phyloP scores from a whole-genome alignment of 1,140 invertebrate species.

The Branchinecta lynchi region DNA sequence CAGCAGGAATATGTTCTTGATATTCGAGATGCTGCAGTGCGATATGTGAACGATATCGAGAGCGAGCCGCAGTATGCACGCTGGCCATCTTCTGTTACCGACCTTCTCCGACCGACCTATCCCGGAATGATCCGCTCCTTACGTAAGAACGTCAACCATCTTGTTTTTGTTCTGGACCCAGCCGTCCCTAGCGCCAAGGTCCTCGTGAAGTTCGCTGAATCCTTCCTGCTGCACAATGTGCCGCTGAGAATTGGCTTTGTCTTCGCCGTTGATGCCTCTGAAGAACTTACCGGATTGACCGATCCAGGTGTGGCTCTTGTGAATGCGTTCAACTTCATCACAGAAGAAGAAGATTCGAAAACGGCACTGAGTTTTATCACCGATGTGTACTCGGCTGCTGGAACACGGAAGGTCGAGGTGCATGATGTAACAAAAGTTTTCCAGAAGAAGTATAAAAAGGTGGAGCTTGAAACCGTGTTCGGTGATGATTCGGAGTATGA shows the following conservation, averaged over 20 bases:
- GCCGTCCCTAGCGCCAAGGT: slow-evolving; percentile 47
- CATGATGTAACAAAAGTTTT: slow-evolving; percentile 54
- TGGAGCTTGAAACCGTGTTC: slow-evolving; percentile 61
- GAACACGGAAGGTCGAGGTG: slow-evolving; percentile 36
- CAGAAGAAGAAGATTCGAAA: slow-evolving; percentile 44
- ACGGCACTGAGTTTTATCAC: slow-evolving; percentile 61
- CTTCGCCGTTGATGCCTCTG: slow-evolving; percentile 49
- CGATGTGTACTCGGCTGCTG: slow-evolving; percentile 39
- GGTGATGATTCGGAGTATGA: slow-evolving; percentile 81
- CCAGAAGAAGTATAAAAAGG: slow-evolving; percentile 44
- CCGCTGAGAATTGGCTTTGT: slow-evolving; percentile 79
- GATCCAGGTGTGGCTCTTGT: slow-evolving; percentile 66
- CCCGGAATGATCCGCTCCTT: slow-evolving; percentile 90
- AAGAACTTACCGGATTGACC: slow-evolving; percentile 39
- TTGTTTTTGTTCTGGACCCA: slow-evolving; percentile 80
- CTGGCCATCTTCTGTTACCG: slow-evolving; percentile 75
- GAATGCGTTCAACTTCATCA: slow-evolving; percentile 83
- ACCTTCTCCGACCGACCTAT: slow-evolving; percentile 83
- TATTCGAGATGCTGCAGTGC: slow-evolving; percentile 74
- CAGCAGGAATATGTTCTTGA: slow-evolving; percentile 75
- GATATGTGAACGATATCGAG: slow-evolving; percentile 93
- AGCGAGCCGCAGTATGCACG: slow-evolving; percentile 64
- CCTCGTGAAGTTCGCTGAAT: slow-evolving; percentile 72
- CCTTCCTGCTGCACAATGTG: slow-evolving; percentile 75
- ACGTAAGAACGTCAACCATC: slow-evolving; percentile 83